Evolutionary conservation across 2,113 vertebrate species (phyloP), one percentile per base, ranked within the genome.

Genomic region (Macheiramphus alcinus): DNA sequence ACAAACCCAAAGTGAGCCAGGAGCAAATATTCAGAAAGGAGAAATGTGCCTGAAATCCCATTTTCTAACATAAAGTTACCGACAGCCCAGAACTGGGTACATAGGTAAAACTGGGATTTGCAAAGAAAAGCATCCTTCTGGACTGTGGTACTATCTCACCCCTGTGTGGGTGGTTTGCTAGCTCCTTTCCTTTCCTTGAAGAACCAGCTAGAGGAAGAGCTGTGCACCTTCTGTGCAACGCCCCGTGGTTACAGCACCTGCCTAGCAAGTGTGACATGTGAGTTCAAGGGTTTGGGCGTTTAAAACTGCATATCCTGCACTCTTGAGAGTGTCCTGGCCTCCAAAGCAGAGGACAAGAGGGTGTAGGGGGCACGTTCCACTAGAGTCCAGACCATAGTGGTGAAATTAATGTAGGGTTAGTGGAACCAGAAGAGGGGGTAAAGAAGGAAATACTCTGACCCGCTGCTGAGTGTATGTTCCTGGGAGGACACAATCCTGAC

Each of bases 291-390:
- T 6, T 52, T 72, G 16, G 18, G 22, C 6, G 4, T 47, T 94
- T 55, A 83, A 88, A 92, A 81, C 17, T 59, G 7, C 11, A 3
- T 42, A 59, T 19, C 22, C 9, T 82, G 11, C 17, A 31, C 31
- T 73, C 38, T 48, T 62, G 12, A 63, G 34, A 26, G 31, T 47
- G 25, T 62, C 21, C 13, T 81, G 6, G 20, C 32, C 50, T 83
- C 34, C 47, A 73, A 9, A 82, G 29, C 34, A 76, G 32, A 52
- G 32, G 31, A 8, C 47, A 53, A 19, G 21, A 6, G 67, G 13
- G 25, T 45, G 10, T 40, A 48, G 27, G 18, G 25, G 13, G 1
- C 7, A 32, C 0, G 0, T 71, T 85, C 26, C 40, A 27, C 43
- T 59, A 19, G 23, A 68, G 26, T 31, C 13, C 16, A 18, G 40